Evolutionary conservation across 2,113 vertebrate genomes (phyloP), one percentile per base, ranked within the genome.

Genomic region (Chiloscyllium plagiosum): DNA sequence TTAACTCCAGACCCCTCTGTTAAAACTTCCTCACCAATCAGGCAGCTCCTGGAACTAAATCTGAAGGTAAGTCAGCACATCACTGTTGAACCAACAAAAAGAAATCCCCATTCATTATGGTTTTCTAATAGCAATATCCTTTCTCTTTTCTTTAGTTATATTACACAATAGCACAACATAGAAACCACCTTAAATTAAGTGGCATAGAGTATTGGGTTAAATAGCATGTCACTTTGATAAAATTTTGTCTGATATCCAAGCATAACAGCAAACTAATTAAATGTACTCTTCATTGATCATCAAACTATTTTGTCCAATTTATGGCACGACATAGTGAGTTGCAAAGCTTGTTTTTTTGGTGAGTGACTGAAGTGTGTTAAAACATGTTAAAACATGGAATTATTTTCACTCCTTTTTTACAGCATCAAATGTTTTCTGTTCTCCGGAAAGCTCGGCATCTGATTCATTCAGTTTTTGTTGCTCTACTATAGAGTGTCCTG

Each of bases 381-480:
- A 85, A 47, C 17, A 3, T 52, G 42, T 85, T 85, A 20, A 37
- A 85, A 47, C 17, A 3, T 19, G 24, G 22, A 56, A 56, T 26
- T 90, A 90, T 17, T 90, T 90, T 61, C 52, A 42, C 29, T 29
- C 26, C 12, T 33, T 61, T 61, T 61, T 61, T 61, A 90, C 33
- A 33, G 29, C 15, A 4, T 42, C 37, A 47, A 83, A 37, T 22
- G 6, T 4, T 42, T 4, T 37, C n/a, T n/a, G 78, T 33, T 50
- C 13, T 89, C 26, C 10, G 3, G 26, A 52, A 56, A 61, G 26
- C 42, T 24, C 33, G 5, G 47, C 22, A 50, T 24, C 86, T 33
- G 26, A 89, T 89, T 61, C 52, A 89, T 90, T 90, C 52, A 66
- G 89, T 19, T 93, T 65, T 92, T 92, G 89, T n/a, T 37, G 80